A percentile compares a stretch with the other conserved stretches of the same genome.
These are phyloP conservation scores for Eupithecia exiguata DNA, from an alignment of 2,888 invertebrate species.

Conservation along the genomic window DNA sequence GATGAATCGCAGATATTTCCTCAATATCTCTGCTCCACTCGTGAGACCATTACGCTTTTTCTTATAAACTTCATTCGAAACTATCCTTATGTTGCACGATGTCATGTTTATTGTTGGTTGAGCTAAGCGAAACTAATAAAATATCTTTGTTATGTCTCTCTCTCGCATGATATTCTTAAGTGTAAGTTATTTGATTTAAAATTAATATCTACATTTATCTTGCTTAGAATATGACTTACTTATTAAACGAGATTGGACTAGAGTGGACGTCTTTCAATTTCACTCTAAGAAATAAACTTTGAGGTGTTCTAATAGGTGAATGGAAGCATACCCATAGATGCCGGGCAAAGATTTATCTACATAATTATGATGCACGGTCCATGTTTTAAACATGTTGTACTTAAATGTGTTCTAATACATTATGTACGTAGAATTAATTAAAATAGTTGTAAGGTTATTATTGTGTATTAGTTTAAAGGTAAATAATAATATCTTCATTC, in stretches of 20 bases:
- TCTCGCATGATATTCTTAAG: too few species aligned
- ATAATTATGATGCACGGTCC: too few species aligned
- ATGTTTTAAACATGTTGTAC: not conserved
- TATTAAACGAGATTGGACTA: not conserved
- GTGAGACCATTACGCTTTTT: constrained; percentile 24
- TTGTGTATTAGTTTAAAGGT: too few species aligned
- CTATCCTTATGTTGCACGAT: not conserved
- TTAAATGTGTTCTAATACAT: too few species aligned
- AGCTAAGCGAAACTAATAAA: not conserved
- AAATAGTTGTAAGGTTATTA: too few species aligned
- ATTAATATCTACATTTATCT: not conserved
- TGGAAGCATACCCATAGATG: not conserved
- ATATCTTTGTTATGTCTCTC: not conserved
- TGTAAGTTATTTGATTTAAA: not conserved
- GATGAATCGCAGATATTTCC: constrained; percentile 35
- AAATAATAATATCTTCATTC: too few species aligned
- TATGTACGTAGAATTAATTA: too few species aligned
- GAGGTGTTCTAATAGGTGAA: not conserved
- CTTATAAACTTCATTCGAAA: constrained; percentile 1
- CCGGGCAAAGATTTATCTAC: too few species aligned
- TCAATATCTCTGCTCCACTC: constrained; percentile 18
- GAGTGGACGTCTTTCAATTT: not conserved
- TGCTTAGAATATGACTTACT: not conserved
- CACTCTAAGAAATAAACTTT: not conserved
- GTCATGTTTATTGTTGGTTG: not conserved